Percentiles rank a stretch among this genome's conserved stretches.
phyloP scores from a whole-genome alignment of 2,888 invertebrate genomes.

The Zygogramma bicolorata region DNA sequence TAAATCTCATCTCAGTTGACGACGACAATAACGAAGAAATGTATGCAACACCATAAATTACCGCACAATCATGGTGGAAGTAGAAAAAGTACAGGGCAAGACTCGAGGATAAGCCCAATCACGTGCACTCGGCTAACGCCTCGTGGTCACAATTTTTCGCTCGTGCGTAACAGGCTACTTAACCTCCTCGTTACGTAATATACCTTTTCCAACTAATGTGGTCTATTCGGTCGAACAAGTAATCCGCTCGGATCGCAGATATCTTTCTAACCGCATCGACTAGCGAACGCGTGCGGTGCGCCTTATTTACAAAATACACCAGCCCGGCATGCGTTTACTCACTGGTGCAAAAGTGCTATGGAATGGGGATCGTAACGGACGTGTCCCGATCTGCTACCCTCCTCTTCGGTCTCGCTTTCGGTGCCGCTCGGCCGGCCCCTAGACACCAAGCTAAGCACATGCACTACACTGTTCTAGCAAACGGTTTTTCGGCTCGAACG shows the following conservation, averaged over 20 bases:
- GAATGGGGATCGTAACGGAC: conserved; percentile 64
- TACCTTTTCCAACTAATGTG: too few relatives aligned
- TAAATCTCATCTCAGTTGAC: too few relatives aligned
- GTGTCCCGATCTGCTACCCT: conserved; percentile 68
- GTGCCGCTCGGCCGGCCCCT: conserved; percentile 74
- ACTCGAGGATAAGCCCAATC: too few relatives aligned
- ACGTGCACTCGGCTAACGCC: too few relatives aligned
- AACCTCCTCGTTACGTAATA: too few relatives aligned
- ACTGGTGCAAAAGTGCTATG: conserved; percentile 70
- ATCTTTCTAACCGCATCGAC: background rate
- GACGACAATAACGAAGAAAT: too few relatives aligned
- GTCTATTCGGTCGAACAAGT: background rate
- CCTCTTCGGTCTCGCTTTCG: conserved; percentile 84
- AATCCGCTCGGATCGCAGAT: background rate
- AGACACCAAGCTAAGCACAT: conserved; percentile 69
- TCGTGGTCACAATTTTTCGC: too few relatives aligned
- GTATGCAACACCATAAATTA: too few relatives aligned
- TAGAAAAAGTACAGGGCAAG: too few relatives aligned
- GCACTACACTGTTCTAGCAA: conserved; percentile 63
- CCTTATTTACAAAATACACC: conserved; percentile 3
- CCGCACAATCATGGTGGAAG: too few relatives aligned
- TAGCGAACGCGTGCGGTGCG: background rate
- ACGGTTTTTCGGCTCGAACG: conserved; percentile 40
- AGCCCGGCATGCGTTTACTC: conserved; percentile 59
- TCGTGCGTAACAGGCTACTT: too few relatives aligned